Evolutionary conservation across 2,797 vertebrate genomes (phyloP).

Genomic region (Prionace glauca): DNA sequence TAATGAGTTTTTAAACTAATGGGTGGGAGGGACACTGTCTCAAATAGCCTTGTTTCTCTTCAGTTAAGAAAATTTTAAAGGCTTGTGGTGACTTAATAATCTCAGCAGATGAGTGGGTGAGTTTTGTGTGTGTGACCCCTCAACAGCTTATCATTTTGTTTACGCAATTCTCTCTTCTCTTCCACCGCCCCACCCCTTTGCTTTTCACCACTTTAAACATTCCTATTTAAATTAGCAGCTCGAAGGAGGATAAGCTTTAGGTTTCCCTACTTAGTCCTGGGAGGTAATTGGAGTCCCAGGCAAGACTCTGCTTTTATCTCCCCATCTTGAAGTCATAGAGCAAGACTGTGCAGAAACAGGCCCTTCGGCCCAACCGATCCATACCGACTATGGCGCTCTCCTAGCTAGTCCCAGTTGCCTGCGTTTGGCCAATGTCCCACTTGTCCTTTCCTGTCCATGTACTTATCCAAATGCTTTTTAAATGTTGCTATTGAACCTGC

Average conservation of each 20-base stretch:
- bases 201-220: not conserved
- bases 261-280: not conserved
- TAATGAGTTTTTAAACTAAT: not conserved
- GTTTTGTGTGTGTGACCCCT: not conserved
- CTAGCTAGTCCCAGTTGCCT: no score
- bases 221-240: not conserved
- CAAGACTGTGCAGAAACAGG: no score
- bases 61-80: not conserved
- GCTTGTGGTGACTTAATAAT: not conserved
- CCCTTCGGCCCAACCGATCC: no score
- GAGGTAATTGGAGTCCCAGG: not conserved
- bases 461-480: no score
- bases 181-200: not conserved
- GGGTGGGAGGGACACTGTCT: not conserved
- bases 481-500: no score
- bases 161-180: not conserved
- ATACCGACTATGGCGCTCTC: no score
- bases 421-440: no score
- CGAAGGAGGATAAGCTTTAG: not conserved
- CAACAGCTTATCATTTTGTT: not conserved
- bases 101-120: not conserved
- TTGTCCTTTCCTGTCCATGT: no score
- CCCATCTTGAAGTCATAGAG: not conserved
- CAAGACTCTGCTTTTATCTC: not conserved
- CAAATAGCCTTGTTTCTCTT: not conserved